Evolutionary conservation across 2,797 vertebrate species (phyloP), one percentile per base, ranked within the genome.

Genomic region (Alauda arvensis): DNA sequence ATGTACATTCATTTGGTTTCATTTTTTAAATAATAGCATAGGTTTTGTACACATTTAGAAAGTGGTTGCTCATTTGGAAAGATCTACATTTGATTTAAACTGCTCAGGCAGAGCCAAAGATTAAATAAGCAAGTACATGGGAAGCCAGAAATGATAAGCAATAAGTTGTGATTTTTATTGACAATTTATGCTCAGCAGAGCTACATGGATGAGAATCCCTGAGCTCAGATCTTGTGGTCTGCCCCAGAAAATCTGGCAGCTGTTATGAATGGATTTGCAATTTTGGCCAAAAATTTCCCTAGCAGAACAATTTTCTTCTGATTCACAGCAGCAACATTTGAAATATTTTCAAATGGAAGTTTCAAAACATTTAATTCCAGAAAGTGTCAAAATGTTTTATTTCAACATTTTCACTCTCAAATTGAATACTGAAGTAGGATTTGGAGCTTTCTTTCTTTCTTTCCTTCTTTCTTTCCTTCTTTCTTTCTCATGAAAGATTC

Each of bases 311-410:
- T 85, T 79, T 89, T 82, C 20, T 86, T 88, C 88, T 88, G 90
- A 91, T 84, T 94, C 88, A 88, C 26, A 77, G 55, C 31, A 89
- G 66, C 29, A 93, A 79, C 51, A 85, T 82, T 93, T 92, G 7
- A 57, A 89, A 86, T 88, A 91, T 84, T 91, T 93, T 88, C 37
- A 88, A 84, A 68, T 34, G 59, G 34, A 77, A 87, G 28, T 83
- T 83, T 77, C 40, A 92, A 93, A 94, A 83, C 48, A 88, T 91
- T 77, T 66, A 77, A 88, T 85, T 91, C 39, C 23, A 88, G 49
- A 23, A 84, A 88, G 71, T 87, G 88, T 88, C 85, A 92, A 88
- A 94, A 91, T 84, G 78, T 92, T 93, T 91, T 80, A 77, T 84
- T 93, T 91, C 77, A 92, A 83, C 49, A 66, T 65, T 77, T 88